Percentiles rank a stretch among this genome's conserved stretches.
Evolutionary conservation across 2,888 invertebrate genomes (phyloP).

Genomic region (Stenurella melanura): DNA sequence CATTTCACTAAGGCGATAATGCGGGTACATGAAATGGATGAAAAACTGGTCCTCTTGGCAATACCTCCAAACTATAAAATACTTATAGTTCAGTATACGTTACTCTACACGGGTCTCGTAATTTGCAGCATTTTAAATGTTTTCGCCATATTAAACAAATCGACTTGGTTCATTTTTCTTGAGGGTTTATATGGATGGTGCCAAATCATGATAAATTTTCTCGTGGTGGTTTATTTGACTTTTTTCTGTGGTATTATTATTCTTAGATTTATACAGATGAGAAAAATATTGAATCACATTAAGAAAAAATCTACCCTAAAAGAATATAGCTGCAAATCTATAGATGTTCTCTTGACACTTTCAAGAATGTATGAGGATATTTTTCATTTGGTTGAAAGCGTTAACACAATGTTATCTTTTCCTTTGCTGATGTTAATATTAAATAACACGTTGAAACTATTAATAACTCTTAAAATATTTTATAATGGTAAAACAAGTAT

Average conservation of each 20-base stretch:
- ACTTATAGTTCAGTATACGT: neutral
- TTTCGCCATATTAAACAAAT: neutral
- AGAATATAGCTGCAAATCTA: neutral
- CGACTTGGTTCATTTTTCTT: neutral
- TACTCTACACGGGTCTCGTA: neutral
- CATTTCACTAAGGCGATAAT: conserved; percentile 6
- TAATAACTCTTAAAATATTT: conserved; percentile 22
- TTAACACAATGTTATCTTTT: conserved; percentile 28
- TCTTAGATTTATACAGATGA: conserved; percentile 4
- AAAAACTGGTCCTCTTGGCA: neutral
- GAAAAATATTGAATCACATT: conserved; percentile 19
- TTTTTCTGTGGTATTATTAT: conserved; percentile 10
- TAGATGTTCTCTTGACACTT: conserved; percentile 16
- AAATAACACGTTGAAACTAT: neutral
- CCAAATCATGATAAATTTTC: conserved; percentile 20
- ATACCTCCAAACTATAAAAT: conserved; percentile 16
- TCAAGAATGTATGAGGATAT: conserved; percentile 27
- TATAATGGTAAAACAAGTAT: neutral
- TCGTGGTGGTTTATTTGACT: neutral
- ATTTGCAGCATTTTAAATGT: neutral
- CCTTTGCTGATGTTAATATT: conserved; percentile 10
- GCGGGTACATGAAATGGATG: neutral
- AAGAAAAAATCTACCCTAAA: conserved; percentile 3
- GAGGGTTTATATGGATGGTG: conserved; percentile 10
- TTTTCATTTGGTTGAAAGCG: neutral